These are phyloP conservation scores for Ganaspis brasiliensis DNA, from an alignment of 2,888 invertebrate genomes.

Conservation along the genomic window DNA sequence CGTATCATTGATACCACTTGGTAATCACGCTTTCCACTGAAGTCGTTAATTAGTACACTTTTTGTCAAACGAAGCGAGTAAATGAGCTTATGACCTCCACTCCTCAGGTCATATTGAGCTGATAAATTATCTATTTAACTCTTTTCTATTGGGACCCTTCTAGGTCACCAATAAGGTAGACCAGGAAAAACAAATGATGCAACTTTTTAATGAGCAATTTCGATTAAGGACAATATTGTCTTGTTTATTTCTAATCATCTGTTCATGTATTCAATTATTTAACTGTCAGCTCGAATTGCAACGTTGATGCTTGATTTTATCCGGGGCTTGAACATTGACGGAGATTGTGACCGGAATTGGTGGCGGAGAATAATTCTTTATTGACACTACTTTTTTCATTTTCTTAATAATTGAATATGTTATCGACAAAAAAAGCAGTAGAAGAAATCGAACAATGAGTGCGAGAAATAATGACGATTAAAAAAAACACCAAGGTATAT, in stretches of 20 bases:
- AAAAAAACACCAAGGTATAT: no score
- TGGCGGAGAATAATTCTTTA: no score
- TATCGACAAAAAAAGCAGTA: no score
- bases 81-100: conserved; percentile 25
- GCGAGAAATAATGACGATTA: no score
- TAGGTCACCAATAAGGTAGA: background rate
- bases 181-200: background rate
- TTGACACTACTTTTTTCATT: no score
- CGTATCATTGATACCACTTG: conserved; percentile 13
- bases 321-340: no score
- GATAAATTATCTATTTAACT: conserved; percentile 38
- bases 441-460: no score
- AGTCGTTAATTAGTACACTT: conserved; percentile 34
- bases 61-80: conserved; percentile 29
- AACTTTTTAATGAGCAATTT: background rate
- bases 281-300: no score
- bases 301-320: no score
- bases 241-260: background rate
- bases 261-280: no score
- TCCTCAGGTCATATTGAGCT: conserved; percentile 2
- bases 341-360: no score
- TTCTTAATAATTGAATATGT: no score
- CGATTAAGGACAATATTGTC: background rate
- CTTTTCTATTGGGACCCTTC: background rate
- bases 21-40: conserved; percentile 40